Evolutionary conservation across 2,888 invertebrate species (phyloP), one percentile per base, ranked within the genome.

Genomic region (Sphaeridia pumilis): DNA sequence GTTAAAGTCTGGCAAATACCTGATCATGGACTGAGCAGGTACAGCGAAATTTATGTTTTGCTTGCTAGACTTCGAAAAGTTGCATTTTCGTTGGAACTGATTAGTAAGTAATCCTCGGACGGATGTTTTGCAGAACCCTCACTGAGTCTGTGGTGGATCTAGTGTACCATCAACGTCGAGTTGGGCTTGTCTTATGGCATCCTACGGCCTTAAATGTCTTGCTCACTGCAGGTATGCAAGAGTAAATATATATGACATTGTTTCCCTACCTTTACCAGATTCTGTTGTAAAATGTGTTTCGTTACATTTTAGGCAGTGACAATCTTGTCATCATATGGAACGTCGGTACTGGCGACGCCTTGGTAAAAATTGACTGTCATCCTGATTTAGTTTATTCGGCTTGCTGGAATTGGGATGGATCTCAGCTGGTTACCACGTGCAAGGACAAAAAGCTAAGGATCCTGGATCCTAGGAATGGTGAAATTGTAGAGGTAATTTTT

Each of bases 1-100:
- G 93, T 94, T 46, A 93, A 93, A 78, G 81, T 94, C 52, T 94
- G 94, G 94, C 89, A 92, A 73, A 87, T 94, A 68, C 93, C 93
- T 0, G 90, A 92, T 68, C 81, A 84, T 14, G 93, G 93, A 7
- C 78, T 93, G 47, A 82, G 84, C 46, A 60, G 66, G 66, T 66
- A 62, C 44, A 42, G 4, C n/a, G 10, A n/a, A n/a, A n/a, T n/a
- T n/a, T n/a, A n/a, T n/a, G n/a, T n/a, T n/a, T n/a, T n/a, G n/a
- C n/a, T n/a, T n/a, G n/a, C n/a, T n/a, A n/a, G n/a, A n/a, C n/a
- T n/a, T n/a, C n/a, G n/a, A n/a, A n/a, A n/a, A n/a, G n/a, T n/a
- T n/a, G n/a, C n/a, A n/a, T n/a, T n/a, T n/a, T n/a, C n/a, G n/a
- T n/a, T n/a, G n/a, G n/a, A n/a, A n/a, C n/a, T n/a, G n/a, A n/a